phyloP scores from a whole-genome alignment of 2,888 invertebrate genomes.

The Pyrrhopygopsis socrates region DNA sequence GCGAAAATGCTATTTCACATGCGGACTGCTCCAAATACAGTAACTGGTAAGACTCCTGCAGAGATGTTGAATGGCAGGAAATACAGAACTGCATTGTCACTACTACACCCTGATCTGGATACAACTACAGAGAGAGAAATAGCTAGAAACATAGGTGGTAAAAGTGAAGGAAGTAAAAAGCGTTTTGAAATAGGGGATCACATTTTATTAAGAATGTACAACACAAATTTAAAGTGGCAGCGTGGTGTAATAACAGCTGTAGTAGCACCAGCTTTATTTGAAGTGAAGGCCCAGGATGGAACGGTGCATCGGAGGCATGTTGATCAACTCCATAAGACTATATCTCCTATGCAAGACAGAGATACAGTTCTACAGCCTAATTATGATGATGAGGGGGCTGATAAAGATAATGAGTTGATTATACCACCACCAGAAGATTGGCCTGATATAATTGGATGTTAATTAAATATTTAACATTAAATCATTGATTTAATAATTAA shows the following conservation, averaged over 20 bases:
- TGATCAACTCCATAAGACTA: slow-evolving; percentile 22
- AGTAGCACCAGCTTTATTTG: slow-evolving; percentile 25
- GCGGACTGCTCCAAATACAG: slow-evolving; percentile 55
- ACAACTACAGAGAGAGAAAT: slow-evolving; percentile 9
- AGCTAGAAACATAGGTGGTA: background rate
- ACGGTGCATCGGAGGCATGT: slow-evolving; percentile 18
- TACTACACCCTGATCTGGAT: slow-evolving; percentile 42
- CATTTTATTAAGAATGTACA: slow-evolving; percentile 33
- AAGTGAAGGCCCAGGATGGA: slow-evolving; percentile 11
- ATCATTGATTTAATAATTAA: background rate
- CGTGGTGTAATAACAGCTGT: background rate
- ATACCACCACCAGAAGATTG: slow-evolving; percentile 24
- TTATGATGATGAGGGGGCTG: background rate
- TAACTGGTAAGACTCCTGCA: slow-evolving; percentile 67
- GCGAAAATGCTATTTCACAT: slow-evolving; percentile 58
- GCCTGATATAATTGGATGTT: slow-evolving; percentile 14
- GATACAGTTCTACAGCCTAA: background rate
- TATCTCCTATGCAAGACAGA: background rate
- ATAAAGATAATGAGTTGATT: background rate
- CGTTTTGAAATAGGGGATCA: slow-evolving; percentile 23
- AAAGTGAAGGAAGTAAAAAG: slow-evolving; percentile 1
- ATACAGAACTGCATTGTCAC: slow-evolving; percentile 45
- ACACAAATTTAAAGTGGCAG: slow-evolving; percentile 26
- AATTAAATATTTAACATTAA: background rate
- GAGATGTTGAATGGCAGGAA: slow-evolving; percentile 58